Evolutionary conservation across 2,113 vertebrate species (phyloP).

Genomic region (Helogale parvula): DNA sequence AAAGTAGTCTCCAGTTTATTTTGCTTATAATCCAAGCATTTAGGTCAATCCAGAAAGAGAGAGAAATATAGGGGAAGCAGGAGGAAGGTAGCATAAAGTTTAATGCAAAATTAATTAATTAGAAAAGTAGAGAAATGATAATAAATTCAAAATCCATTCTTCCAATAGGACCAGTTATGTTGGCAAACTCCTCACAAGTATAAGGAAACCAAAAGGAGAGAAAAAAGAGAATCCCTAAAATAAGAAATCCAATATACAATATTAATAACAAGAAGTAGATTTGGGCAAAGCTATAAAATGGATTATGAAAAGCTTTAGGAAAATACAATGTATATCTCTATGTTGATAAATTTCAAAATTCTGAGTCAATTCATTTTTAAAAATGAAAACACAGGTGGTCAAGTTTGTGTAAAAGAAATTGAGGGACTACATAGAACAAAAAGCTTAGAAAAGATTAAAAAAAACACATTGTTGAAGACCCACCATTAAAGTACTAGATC

Average conservation of each 20-base stretch:
- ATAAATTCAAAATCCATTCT: conserved; percentile 38
- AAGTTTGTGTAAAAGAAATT: not conserved
- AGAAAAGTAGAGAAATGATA: conserved; percentile 25
- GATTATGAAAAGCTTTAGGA: not conserved
- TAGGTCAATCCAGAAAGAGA: not conserved
- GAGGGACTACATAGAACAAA: not conserved
- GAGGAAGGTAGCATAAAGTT: not conserved
- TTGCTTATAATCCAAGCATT: not conserved
- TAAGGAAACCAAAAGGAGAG: conserved; percentile 15
- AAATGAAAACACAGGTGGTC: not conserved
- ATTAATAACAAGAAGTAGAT: not conserved
- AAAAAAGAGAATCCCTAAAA: not conserved
- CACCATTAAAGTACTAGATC: not conserved
- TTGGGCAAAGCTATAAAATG: conserved; percentile 17
- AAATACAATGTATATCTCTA: not conserved
- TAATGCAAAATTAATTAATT: conserved; percentile 59
- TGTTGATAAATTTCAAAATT: not conserved
- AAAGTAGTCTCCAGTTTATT: not conserved
- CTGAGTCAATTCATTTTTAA: not conserved
- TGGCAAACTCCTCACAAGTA: not conserved
- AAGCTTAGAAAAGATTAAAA: not conserved
- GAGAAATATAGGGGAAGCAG: not conserved
- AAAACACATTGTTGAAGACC: not conserved
- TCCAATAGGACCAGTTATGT: not conserved
- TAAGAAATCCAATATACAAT: not conserved